These are phyloP conservation scores for Eilema depressum DNA, from an alignment of 2,888 invertebrate genomes.

Conservation along the genomic window DNA sequence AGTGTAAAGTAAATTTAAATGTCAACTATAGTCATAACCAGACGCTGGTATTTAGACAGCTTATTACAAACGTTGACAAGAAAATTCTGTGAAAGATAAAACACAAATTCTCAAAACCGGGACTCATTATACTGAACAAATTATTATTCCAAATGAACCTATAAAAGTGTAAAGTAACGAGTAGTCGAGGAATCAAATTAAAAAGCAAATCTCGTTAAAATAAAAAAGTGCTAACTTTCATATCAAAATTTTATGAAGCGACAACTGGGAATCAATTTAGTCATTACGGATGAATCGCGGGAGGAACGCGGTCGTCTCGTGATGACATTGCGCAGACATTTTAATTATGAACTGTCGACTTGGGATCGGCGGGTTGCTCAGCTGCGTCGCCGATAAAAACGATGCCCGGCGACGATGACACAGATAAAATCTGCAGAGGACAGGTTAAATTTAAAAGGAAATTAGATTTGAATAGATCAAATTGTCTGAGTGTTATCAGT, in stretches of 20 bases:
- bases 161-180: background rate
- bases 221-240: conserved; percentile 57
- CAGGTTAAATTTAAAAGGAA: conserved; percentile 80
- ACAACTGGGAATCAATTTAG: conserved; percentile 80
- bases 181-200: conserved; percentile 6
- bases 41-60: conserved; percentile 3
- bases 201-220: conserved; percentile 37
- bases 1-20: background rate
- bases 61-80: conserved; percentile 8
- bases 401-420: conserved; percentile 69
- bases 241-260: conserved; percentile 69
- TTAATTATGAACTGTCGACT: conserved; percentile 84
- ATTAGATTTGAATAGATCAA: conserved; percentile 80
- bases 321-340: conserved; percentile 81
- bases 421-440: conserved; percentile 80
- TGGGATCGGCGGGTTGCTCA: conserved; percentile 66
- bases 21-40: background rate
- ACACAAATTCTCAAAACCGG: conserved; percentile 1
- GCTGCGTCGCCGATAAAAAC: conserved; percentile 75
- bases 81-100: background rate
- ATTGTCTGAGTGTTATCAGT: conserved; percentile 66
- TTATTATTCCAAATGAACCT: background rate
- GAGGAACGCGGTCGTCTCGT: conserved; percentile 61
- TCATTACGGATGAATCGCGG: conserved; percentile 70
- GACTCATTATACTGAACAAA: conserved; percentile 5